Evolutionary conservation across 1,140 invertebrate genomes (phyloP).

Genomic region (Musca domestica): DNA sequence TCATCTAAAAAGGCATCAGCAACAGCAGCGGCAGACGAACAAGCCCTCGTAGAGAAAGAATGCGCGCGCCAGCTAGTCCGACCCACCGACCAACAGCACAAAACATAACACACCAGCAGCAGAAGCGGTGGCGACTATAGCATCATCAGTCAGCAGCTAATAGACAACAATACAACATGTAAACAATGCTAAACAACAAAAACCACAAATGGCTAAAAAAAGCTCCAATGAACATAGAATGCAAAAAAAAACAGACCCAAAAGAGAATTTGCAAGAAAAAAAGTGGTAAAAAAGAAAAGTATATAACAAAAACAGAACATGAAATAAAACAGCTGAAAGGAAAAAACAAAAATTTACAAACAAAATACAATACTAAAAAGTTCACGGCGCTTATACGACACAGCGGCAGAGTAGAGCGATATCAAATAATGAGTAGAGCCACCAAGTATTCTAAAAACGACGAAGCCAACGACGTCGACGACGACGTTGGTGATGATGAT

Average conservation of each 20-base stretch:
- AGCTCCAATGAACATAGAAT: no score
- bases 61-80: no score
- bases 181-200: constrained; percentile 1
- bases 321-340: constrained; percentile 17
- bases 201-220: constrained; percentile 10
- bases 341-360: constrained; percentile 6
- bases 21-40: no score
- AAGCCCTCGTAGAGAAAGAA: no score
- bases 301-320: no score
- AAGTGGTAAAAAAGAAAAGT: neutral
- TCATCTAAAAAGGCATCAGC: no score
- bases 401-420: neutral
- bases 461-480: no score
- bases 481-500: neutral
- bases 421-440: neutral
- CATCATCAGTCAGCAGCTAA: neutral
- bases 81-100: no score
- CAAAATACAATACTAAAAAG: constrained; percentile 12
- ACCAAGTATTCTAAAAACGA: neutral
- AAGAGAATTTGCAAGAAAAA: neutral
- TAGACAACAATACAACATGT: neutral
- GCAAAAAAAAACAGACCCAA: neutral
- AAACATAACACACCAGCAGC: no score
- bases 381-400: neutral
- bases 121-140: no score